These are phyloP conservation scores for Apogon talboti DNA, from an alignment of 2,797 vertebrate genomes.

Conservation along the genomic window DNA sequence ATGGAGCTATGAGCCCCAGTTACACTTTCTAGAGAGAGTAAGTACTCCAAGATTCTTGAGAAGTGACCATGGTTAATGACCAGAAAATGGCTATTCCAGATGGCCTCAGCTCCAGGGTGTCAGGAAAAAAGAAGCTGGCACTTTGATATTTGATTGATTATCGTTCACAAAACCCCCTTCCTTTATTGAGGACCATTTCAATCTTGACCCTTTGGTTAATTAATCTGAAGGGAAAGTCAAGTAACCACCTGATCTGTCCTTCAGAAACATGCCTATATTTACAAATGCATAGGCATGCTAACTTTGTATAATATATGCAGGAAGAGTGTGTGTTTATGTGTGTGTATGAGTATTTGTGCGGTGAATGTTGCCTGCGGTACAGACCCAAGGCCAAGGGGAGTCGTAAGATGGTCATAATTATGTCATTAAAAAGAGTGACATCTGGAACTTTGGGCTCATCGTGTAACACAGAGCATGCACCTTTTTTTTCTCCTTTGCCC, in stretches of 20 bases:
- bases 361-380: conserved; percentile 21
- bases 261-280: conserved; percentile 30
- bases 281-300: conserved; percentile 10
- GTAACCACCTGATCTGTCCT: conserved; percentile 18
- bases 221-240: conserved; percentile 28
- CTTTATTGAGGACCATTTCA: conserved; percentile 26
- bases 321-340: conserved; percentile 16
- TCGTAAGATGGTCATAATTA: conserved; percentile 68
- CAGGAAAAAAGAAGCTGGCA: conserved; percentile 43
- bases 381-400: conserved; percentile 67
- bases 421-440: conserved; percentile 76
- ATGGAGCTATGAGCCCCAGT: conserved; percentile 25
- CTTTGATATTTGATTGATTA: conserved; percentile 71
- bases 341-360: conserved; percentile 10
- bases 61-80: conserved; percentile 64
- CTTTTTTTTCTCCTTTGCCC: conserved; percentile 49
- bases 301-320: conserved; percentile 45
- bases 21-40: conserved; percentile 24
- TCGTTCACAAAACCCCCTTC: conserved; percentile 48
- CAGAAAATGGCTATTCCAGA: conserved; percentile 70
- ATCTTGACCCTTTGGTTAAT: conserved; percentile 22
- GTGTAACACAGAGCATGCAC: conserved; percentile 56
- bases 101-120: conserved; percentile 72
- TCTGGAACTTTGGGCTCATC: conserved; percentile 73
- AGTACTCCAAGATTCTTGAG: conserved; percentile 30